phyloP scores from a whole-genome alignment of 92 coral and sea anemone species.

The Pocillopora meandrina region DNA sequence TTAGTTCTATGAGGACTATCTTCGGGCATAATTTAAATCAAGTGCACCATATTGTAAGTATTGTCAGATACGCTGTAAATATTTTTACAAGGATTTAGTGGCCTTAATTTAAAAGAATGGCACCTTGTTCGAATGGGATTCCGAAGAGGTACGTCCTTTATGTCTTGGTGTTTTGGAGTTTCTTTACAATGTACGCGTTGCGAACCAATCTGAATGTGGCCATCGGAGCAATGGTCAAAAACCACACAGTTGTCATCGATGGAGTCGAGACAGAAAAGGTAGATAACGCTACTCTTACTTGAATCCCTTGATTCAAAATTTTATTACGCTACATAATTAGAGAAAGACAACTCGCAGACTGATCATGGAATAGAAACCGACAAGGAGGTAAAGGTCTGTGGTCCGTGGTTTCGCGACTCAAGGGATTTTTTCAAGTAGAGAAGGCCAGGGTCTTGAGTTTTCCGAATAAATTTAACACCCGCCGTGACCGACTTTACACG shows the following conservation, averaged over 20 bases:
- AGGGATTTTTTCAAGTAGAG: no score
- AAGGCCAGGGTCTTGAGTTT: no score
- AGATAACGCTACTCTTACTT: background rate
- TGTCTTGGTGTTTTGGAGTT: conserved; percentile 72
- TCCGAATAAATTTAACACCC: no score
- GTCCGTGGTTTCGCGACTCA: no score
- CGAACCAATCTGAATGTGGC: conserved; percentile 84
- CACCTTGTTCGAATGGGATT: conserved; percentile 28
- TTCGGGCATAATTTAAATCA: no score
- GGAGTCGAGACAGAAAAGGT: conserved; percentile 72
- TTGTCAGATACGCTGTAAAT: background rate
- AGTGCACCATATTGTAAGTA: background rate
- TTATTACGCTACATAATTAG: no score
- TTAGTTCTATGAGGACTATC: no score
- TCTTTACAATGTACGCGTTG: conserved; percentile 79
- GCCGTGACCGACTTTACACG: no score
- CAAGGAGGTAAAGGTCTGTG: no score
- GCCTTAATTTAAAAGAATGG: background rate
- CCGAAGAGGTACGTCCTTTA: conserved; percentile 82
- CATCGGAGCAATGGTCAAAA: conserved; percentile 91
- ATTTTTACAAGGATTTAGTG: background rate
- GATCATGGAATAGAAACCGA: no score
- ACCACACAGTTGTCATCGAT: conserved; percentile 70
- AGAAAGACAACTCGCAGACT: no score
- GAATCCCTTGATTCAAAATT: background rate